phyloP scores from a whole-genome alignment of 2,113 vertebrate species.

The Mohoua ochrocephala region DNA sequence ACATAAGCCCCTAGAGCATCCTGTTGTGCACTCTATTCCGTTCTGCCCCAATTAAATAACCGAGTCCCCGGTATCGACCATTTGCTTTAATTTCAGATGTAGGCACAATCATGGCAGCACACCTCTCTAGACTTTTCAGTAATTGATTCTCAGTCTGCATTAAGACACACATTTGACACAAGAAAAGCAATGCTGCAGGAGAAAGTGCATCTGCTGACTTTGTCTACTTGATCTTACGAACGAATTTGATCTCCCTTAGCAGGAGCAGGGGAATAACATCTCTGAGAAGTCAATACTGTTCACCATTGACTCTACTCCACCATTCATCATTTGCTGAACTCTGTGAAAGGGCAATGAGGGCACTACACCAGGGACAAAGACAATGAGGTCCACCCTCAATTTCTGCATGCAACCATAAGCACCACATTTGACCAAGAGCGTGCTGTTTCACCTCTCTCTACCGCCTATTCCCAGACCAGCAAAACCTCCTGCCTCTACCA shows the following conservation, averaged over 20 bases:
- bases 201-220: neutral
- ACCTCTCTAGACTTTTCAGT: neutral
- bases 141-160: neutral
- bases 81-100: neutral
- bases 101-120: neutral
- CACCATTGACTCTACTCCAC: neutral
- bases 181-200: neutral
- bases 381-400: neutral
- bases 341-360: neutral
- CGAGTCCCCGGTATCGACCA: rapidly evolving
- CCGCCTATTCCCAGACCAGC: neutral
- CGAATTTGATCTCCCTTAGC: neutral
- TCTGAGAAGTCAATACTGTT: neutral
- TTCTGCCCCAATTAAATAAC: neutral
- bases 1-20: neutral
- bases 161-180: neutral
- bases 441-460: neutral
- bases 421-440: neutral
- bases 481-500: neutral
- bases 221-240: neutral
- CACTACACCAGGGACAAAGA: neutral
- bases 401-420: neutral
- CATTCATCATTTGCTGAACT: neutral
- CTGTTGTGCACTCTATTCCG: neutral
- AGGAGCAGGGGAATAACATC: neutral